Conservation (phyloP, 1,140 invertebrate genomes). For the Berghia stephanieae region DNA sequence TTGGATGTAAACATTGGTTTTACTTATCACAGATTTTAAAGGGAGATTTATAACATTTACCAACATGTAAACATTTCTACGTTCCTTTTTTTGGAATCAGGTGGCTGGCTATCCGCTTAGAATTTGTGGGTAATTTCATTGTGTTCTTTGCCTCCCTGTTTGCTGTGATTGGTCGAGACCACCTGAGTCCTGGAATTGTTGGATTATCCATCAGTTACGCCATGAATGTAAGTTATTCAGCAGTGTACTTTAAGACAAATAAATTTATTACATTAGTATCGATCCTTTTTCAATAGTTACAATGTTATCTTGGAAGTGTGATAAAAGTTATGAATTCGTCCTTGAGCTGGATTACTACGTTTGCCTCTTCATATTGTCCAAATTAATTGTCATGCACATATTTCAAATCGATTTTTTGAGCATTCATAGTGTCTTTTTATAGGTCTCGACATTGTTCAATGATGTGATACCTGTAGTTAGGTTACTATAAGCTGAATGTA, state of each 20-base stretch:
- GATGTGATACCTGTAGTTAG: too few relatives aligned
- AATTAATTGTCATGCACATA: background rate
- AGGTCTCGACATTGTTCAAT: too few relatives aligned
- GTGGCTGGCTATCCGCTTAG: constrained; percentile 91
- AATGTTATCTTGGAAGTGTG: background rate
- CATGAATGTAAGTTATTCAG: constrained; percentile 66
- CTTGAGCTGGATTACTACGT: background rate
- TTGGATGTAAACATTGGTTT: too few relatives aligned
- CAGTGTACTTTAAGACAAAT: background rate
- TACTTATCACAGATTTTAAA: too few relatives aligned
- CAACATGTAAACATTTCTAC: too few relatives aligned
- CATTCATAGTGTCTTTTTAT: too few relatives aligned
- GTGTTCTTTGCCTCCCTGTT: constrained; percentile 72
- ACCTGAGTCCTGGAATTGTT: constrained; percentile 69
- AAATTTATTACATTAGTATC: background rate
- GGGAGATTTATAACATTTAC: too few relatives aligned
- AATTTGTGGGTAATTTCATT: constrained; percentile 78
- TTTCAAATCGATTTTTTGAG: background rate
- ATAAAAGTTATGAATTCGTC: background rate
- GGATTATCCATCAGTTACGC: constrained; percentile 69
- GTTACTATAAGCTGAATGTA: too few relatives aligned
- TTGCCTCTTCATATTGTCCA: background rate
- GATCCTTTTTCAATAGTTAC: background rate
- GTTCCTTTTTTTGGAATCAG: too few relatives aligned
- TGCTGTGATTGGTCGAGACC: constrained; percentile 66